Conservation (phyloP, 2,113 vertebrate species). For the Oxygymnocypris stewartii region DNA sequence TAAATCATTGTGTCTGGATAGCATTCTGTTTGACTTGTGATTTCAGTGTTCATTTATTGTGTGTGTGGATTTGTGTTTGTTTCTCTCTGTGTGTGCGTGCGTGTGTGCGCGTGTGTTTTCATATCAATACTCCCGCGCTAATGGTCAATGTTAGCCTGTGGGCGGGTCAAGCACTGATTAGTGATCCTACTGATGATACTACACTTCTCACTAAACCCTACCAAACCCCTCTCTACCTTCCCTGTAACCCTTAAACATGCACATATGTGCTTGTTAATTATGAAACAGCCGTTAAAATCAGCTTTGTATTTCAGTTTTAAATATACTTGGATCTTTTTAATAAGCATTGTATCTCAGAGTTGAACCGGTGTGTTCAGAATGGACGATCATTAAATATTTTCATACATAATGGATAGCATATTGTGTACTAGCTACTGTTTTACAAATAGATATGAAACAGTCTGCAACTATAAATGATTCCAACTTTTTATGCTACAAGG, state of each 20-base stretch:
- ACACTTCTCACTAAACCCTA: background rate
- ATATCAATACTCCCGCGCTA: background rate
- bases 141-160: constrained; percentile 31
- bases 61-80: too few species aligned
- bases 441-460: too few species aligned
- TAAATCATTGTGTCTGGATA: background rate
- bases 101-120: background rate
- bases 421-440: too few species aligned
- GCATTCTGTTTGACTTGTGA: background rate
- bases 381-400: too few species aligned
- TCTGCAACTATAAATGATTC: too few species aligned
- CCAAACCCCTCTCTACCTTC: background rate
- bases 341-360: background rate
- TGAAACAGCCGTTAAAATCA: background rate
- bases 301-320: background rate
- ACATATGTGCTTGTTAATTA: background rate
- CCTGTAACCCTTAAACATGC: background rate
- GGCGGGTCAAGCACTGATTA: background rate
- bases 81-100: background rate
- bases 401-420: too few species aligned
- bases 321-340: background rate
- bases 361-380: too few species aligned
- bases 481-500: too few species aligned
- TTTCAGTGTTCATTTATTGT: too few species aligned
- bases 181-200: background rate